phyloP scores from a whole-genome alignment of 1,140 invertebrate species.

The Tetraneura akinire region DNA sequence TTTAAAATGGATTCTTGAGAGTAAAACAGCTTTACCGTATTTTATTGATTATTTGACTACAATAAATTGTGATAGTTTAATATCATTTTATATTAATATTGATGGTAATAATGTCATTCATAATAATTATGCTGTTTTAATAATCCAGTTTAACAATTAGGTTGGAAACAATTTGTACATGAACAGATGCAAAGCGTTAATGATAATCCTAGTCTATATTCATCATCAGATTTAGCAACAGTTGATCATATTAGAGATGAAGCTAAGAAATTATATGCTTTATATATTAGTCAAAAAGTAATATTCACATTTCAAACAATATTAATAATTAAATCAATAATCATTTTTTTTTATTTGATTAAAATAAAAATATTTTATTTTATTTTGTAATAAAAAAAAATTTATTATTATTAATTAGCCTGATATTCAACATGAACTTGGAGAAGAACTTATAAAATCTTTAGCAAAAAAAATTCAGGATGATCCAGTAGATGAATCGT shows the following conservation, averaged over 20 bases:
- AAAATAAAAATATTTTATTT: too few species aligned
- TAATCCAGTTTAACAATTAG: conserved; percentile 6
- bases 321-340: too few species aligned
- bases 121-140: not conserved
- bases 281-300: conserved; percentile 48
- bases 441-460: conserved; percentile 23
- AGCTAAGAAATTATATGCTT: conserved; percentile 40
- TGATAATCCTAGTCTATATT: conserved; percentile 41
- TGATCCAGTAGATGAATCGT: conserved; percentile 67
- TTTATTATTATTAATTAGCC: conserved; percentile 15
- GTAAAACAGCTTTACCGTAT: conserved; percentile 77
- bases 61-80: conserved; percentile 71
- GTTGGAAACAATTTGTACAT: conserved; percentile 48
- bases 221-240: conserved; percentile 42
- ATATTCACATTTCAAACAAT: not conserved
- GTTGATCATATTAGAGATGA: conserved; percentile 40
- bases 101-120: conserved; percentile 62
- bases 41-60: conserved; percentile 81
- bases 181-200: conserved; percentile 40
- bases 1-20: conserved; percentile 77
- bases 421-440: conserved; percentile 36
- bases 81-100: conserved; percentile 82
- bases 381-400: not conserved
- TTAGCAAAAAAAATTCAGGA: conserved; percentile 65
- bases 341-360: too few species aligned